Conservation (phyloP, 2,888 invertebrate genomes). For the Tricholauxania praeusta region DNA sequence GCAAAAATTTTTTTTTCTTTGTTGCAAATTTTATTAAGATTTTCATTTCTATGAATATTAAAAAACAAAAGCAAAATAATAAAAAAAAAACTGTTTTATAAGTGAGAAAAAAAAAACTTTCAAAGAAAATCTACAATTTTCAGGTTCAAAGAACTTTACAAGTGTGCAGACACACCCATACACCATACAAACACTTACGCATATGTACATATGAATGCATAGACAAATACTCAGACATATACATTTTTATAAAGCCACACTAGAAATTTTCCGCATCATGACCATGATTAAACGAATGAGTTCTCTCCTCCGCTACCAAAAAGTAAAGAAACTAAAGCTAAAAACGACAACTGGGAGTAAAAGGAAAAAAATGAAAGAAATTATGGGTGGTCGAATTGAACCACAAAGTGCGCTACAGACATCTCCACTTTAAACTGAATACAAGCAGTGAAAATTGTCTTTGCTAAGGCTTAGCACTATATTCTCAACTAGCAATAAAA, state of each 20-base stretch:
- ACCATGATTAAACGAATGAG: slow-evolving; percentile 26
- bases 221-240: slow-evolving; percentile 2
- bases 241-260: neutral
- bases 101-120: neutral
- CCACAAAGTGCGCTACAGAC: too few relatives aligned
- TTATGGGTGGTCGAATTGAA: too few relatives aligned
- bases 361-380: too few relatives aligned
- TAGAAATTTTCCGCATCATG: slow-evolving; percentile 33
- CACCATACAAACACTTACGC: slow-evolving; percentile 16
- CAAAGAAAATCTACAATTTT: slow-evolving; percentile 3
- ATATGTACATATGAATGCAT: neutral
- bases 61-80: neutral
- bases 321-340: neutral
- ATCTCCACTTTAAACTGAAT: too few relatives aligned
- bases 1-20: too few relatives aligned
- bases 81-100: neutral
- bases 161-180: slow-evolving; percentile 4
- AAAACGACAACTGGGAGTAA: neutral
- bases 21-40: neutral
- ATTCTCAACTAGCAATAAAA: too few relatives aligned
- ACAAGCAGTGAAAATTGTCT: too few relatives aligned
- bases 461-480: too few relatives aligned
- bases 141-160: slow-evolving; percentile 30
- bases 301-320: slow-evolving; percentile 2
- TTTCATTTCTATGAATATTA: neutral